Base-by-base conservation (phyloP, 2,113 vertebrate genomes). In the Cettia cetti region DNA sequence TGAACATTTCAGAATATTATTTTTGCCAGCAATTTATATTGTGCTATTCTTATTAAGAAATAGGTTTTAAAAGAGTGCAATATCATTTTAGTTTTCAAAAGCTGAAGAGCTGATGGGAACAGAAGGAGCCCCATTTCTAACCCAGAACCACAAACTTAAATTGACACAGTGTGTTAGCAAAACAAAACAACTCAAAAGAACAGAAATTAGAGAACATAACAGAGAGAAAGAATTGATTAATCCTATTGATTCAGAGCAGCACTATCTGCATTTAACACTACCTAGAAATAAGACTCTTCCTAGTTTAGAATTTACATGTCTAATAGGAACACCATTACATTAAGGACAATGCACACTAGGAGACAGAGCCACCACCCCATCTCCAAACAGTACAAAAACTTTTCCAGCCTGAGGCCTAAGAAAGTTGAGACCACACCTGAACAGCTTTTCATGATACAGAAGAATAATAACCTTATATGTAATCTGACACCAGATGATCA, bases 151-250 rank as follows among this genome's bases (percentile, higher is more conserved):
- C 72, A 66, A 39, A 49, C 12, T 53, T 63, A 20, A 82, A 77
- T 37, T 59, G 64, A 54, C 59, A 89, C 13, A 50, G 15, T 2
- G 7, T 72, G 64, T 64, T 68, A 86, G 40, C 80, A 89, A 94
- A 96, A 68, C 68, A 85, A 92, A 94, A 78, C 70, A 79, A 79
- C 60, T 84, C 65, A 84, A 82, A 90, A 39, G 82, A 91, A 40
- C 21, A 64, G 69, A 86, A 45, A 75, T 75, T 70, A 86, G 52
- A 44, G 47, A 82, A 68, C 1, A 10, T 69, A 84, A 81, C 42
- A 80, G 82, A 72, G 11, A 59, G 64, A 77, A 87, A 72, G 6
- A 91, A 95, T 59, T 82, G 71, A 96, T 91, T 78, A 31, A 52
- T 64, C 37, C 35, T 74, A 70, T 91, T 56, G 92, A 92, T 83